Evolutionary conservation across 2,113 vertebrate genomes (phyloP).

Genomic region (Chlorodrepanis virens): DNA sequence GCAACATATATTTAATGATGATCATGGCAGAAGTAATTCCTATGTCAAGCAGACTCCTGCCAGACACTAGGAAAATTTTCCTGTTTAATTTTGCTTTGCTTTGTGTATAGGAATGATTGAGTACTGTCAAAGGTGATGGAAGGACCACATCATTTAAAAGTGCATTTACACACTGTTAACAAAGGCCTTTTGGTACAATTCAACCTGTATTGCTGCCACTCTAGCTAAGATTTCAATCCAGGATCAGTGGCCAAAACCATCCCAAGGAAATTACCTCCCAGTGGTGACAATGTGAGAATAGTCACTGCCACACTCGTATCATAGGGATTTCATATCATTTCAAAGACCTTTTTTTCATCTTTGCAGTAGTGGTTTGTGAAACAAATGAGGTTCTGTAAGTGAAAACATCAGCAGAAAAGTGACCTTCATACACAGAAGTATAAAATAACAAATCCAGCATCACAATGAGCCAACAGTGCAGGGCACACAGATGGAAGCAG

Average conservation of each 20-base stretch:
- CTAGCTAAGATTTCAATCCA: neutral
- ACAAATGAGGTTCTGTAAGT: slow-evolving; percentile 25
- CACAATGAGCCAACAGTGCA: neutral
- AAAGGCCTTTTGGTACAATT: neutral
- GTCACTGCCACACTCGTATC: slow-evolving; percentile 10
- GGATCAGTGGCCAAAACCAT: neutral
- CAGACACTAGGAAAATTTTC: neutral
- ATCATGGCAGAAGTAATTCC: neutral
- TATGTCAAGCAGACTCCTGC: neutral
- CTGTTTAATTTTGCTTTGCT: neutral
- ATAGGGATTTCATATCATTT: neutral
- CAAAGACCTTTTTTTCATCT: neutral
- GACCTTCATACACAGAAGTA: slow-evolving; percentile 1
- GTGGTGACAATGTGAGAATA: slow-evolving; percentile 3
- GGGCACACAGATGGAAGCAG: neutral
- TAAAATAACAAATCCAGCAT: slow-evolving; percentile 44
- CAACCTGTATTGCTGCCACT: neutral
- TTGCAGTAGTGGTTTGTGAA: slow-evolving; percentile 21
- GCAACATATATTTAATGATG: neutral
- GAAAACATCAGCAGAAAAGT: slow-evolving; percentile 37
- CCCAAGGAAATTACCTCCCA: neutral
- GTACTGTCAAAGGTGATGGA: neutral
- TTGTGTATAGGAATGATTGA: neutral
- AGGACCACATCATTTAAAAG: neutral
- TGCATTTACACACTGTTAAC: neutral